Evolutionary conservation across 2,888 invertebrate species (phyloP).

Genomic region (Cheilosia urbana): DNA sequence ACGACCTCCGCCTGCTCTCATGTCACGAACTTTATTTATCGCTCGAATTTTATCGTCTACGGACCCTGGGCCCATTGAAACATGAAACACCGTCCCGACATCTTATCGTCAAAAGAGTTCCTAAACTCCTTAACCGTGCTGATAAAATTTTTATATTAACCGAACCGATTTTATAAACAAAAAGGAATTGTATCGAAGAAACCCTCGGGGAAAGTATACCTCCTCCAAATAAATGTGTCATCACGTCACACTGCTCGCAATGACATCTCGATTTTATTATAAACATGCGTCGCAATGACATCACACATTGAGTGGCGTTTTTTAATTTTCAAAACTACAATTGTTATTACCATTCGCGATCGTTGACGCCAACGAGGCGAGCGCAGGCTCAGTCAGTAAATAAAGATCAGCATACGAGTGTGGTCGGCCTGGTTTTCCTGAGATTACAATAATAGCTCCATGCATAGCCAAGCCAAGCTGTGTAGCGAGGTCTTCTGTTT

Average conservation of each 20-base stretch:
- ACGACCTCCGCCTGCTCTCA: not conserved
- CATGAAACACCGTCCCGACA: constrained; percentile 18
- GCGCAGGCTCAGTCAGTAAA: constrained; percentile 24
- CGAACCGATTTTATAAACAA: not conserved
- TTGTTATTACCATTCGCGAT: constrained; percentile 56
- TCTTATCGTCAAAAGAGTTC: constrained; percentile 9
- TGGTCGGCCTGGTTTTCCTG: constrained; percentile 48
- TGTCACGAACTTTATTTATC: constrained; percentile 2
- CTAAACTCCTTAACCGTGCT: not conserved
- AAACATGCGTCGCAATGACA: constrained; percentile 61
- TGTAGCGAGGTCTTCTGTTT: constrained; percentile 73
- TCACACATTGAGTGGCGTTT: constrained; percentile 36
- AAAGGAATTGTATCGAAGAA: not conserved
- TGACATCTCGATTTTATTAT: constrained; percentile 54
- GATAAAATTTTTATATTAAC: too few relatives aligned
- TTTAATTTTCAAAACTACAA: constrained; percentile 15
- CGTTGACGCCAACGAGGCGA: constrained; percentile 67
- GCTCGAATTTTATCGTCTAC: not conserved
- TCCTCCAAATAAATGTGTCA: constrained; percentile 54
- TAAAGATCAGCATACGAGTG: constrained; percentile 28
- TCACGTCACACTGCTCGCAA: constrained; percentile 38
- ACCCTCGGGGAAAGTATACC: not conserved
- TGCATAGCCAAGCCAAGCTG: constrained; percentile 24
- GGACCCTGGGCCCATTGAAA: not conserved
- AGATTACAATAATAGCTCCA: constrained; percentile 45